Percentiles rank a stretch among this genome's conserved stretches.
Conservation (phyloP, 2,888 invertebrate genomes). For the Rotaria magnacalcarata region DNA sequence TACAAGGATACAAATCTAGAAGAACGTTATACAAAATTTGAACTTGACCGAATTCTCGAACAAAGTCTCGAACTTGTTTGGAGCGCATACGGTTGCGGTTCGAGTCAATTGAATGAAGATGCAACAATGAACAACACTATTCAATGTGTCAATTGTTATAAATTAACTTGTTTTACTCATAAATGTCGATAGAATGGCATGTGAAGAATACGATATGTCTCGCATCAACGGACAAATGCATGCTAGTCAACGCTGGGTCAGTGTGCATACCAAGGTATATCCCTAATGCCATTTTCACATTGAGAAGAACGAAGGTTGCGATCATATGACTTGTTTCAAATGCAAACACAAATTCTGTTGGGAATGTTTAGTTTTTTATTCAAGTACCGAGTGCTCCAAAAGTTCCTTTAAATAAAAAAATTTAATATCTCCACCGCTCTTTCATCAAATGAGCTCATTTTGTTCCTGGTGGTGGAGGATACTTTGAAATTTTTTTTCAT, state of each 20-base stretch:
- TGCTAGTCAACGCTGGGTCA: slow-evolving; percentile 46
- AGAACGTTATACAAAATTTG: neutral
- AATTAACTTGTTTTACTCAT: slow-evolving; percentile 5
- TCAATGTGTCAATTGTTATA: neutral
- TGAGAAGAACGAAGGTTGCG: slow-evolving; percentile 93
- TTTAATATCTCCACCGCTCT: too few species aligned
- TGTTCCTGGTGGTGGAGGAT: too few species aligned
- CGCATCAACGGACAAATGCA: neutral
- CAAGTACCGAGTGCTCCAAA: too few species aligned
- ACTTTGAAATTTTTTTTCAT: too few species aligned
- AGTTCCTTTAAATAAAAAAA: too few species aligned
- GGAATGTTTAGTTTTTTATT: slow-evolving; percentile 75
- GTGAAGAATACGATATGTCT: slow-evolving; percentile 26
- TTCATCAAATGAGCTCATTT: too few species aligned
- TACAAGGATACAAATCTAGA: neutral
- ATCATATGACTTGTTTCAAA: slow-evolving; percentile 97
- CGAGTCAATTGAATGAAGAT: slow-evolving; percentile 12
- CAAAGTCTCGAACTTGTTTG: neutral
- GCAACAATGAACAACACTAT: neutral
- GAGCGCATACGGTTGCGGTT: slow-evolving; percentile 14
- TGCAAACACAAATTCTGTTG: slow-evolving; percentile 98
- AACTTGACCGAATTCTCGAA: neutral
- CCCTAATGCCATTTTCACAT: slow-evolving; percentile 94
- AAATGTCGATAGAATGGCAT: slow-evolving; percentile 6
- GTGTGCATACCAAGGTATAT: slow-evolving; percentile 77